Evolutionary conservation across 2,888 invertebrate species (phyloP).

Genomic region (Cylindroiulus punctatus): DNA sequence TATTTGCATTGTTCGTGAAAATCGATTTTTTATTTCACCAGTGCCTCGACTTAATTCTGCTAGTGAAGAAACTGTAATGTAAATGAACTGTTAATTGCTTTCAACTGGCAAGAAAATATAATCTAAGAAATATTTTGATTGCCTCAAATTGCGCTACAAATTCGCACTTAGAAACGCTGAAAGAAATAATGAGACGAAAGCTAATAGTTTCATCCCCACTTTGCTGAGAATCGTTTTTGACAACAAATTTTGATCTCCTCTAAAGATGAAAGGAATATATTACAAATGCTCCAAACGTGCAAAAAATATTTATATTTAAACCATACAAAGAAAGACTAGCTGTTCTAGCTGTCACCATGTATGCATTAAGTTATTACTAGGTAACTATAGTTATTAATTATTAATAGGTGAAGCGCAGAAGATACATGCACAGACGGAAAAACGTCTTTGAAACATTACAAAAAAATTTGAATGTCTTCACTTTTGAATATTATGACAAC

Average conservation of each 20-base stretch:
- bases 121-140: conserved; percentile 21
- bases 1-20: neutral
- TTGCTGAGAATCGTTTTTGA: neutral
- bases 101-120: conserved; percentile 7
- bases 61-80: neutral
- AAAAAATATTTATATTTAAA: no score
- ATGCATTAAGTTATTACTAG: no score
- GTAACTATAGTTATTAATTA: no score
- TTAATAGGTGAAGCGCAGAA: no score
- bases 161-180: neutral
- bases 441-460: no score
- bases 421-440: no score
- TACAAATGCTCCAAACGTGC: no score
- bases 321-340: no score
- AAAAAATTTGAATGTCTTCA: no score
- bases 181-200: neutral
- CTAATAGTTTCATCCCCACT: neutral
- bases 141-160: conserved; percentile 18
- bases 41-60: neutral
- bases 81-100: conserved; percentile 35
- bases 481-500: no score
- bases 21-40: neutral
- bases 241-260: neutral
- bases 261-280: neutral
- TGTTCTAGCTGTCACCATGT: no score